Percentiles rank a stretch among this genome's conserved stretches.
These are phyloP conservation scores for Caranx melampygus DNA, from an alignment of 2,113 vertebrate genomes.

Conservation along the genomic window DNA sequence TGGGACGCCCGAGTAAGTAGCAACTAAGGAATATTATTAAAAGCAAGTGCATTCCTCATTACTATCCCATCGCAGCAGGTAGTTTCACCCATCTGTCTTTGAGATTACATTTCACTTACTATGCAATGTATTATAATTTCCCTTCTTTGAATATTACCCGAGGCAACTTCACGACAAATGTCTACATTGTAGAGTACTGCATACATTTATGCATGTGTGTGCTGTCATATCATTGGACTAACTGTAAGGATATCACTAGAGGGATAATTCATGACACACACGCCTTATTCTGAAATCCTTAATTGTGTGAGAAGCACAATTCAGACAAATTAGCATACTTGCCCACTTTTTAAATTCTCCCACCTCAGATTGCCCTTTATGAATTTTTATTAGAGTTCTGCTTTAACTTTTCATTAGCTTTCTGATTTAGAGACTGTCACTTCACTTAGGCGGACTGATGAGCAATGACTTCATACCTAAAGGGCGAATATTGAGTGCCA, in stretches of 20 bases:
- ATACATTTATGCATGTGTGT: constrained; percentile 54
- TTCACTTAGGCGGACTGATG: constrained; percentile 43
- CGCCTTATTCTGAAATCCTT: neutral
- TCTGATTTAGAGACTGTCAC: constrained; percentile 51
- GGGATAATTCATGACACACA: constrained; percentile 5
- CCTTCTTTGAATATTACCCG: constrained; percentile 16
- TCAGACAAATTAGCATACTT: constrained; percentile 24
- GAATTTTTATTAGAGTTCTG: constrained; percentile 32
- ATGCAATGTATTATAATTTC: constrained; percentile 4
- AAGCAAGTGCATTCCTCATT: constrained; percentile 30
- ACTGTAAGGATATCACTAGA: constrained; percentile 6
- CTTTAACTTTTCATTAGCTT: constrained; percentile 56
- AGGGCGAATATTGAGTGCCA: constrained; percentile 33
- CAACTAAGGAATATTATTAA: constrained; percentile 28
- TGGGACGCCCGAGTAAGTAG: constrained; percentile 22
- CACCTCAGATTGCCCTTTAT: constrained; percentile 14
- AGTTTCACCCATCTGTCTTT: constrained; percentile 31
- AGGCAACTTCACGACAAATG: constrained; percentile 15
- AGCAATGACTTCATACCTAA: constrained; percentile 42
- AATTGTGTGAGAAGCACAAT: constrained; percentile 28
- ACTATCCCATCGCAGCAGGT: constrained; percentile 23
- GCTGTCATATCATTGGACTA: neutral
- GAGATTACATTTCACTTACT: constrained; percentile 42
- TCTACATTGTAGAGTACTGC: constrained; percentile 35
- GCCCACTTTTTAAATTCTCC: neutral